These are phyloP conservation scores for Macrosiphum euphorbiae DNA, from an alignment of 2,888 invertebrate genomes.

Conservation along the genomic window DNA sequence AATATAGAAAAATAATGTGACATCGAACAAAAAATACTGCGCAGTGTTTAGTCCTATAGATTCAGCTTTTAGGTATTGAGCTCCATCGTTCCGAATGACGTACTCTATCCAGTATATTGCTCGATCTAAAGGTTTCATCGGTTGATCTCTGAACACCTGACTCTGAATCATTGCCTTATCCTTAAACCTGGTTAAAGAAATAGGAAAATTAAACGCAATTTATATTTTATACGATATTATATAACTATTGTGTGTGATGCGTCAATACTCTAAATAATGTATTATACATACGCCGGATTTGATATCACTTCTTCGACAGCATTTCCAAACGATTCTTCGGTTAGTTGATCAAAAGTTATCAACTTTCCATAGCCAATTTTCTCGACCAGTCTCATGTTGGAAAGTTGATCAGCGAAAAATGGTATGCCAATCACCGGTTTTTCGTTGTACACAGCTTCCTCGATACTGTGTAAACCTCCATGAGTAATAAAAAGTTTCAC, in stretches of 20 bases:
- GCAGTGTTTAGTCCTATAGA: background rate
- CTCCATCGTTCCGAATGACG: constrained; percentile 32
- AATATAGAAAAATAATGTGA: background rate
- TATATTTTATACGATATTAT: background rate
- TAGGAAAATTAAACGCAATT: background rate
- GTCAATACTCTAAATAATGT: too few species aligned
- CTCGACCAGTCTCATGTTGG: constrained; percentile 8
- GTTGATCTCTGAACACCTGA: background rate
- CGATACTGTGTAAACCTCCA: constrained; percentile 41
- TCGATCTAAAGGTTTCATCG: constrained; percentile 19
- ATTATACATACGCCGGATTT: constrained; percentile 3
- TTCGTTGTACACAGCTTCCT: constrained; percentile 23
- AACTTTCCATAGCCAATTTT: constrained; percentile 23
- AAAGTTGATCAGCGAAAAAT: constrained; percentile 58
- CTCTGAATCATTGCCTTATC: background rate
- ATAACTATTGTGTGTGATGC: background rate
- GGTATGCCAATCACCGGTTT: constrained; percentile 42
- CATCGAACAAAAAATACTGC: constrained; percentile 36
- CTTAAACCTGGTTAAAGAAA: background rate
- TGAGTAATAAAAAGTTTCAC: constrained; percentile 54
- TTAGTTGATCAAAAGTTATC: background rate
- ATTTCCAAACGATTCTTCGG: background rate
- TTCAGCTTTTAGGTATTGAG: background rate
- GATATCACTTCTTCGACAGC: background rate
- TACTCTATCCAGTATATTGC: constrained; percentile 53